Percentiles rank a stretch among this genome's conserved stretches.
Conservation (phyloP, 2,797 vertebrate species). For the Steatocranus sp. region DNA sequence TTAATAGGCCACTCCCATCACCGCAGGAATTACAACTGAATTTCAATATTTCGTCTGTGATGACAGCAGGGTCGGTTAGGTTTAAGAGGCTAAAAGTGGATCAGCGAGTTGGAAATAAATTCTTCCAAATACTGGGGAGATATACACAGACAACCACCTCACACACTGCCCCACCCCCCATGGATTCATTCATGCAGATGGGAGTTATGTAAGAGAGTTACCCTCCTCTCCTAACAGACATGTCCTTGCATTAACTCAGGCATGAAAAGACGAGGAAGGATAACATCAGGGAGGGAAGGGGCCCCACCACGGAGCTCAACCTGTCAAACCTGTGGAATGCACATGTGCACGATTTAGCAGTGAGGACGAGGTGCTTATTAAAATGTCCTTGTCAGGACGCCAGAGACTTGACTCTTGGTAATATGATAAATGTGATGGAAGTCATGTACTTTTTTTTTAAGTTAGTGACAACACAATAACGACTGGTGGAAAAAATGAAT, state of each 20-base stretch:
- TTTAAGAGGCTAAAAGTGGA: not conserved
- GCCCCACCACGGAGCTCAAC: not conserved
- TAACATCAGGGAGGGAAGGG: not conserved
- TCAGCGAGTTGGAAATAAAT: not conserved
- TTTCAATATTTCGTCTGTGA: not conserved
- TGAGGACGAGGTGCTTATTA: not conserved
- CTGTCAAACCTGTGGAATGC: slow-evolving; percentile 8
- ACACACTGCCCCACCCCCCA: slow-evolving; percentile 10
- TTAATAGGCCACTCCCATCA: not conserved
- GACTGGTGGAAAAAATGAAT: not conserved
- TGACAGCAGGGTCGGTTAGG: not conserved
- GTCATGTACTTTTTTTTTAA: not conserved
- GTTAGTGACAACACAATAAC: not conserved
- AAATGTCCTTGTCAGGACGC: not conserved
- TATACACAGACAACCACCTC: not conserved
- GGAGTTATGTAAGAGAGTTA: slow-evolving; percentile 56
- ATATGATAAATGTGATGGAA: not conserved
- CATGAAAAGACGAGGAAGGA: not conserved
- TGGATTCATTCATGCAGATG: slow-evolving; percentile 50
- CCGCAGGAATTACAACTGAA: not conserved
- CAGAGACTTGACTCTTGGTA: not conserved
- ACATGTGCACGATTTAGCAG: not conserved
- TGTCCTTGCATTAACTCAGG: slow-evolving; percentile 46
- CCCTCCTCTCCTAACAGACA: slow-evolving; percentile 22
- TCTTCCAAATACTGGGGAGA: not conserved